Evolutionary conservation across 2,888 invertebrate genomes (phyloP), one percentile per base, ranked within the genome.

Genomic region (Cephus nigrinus): DNA sequence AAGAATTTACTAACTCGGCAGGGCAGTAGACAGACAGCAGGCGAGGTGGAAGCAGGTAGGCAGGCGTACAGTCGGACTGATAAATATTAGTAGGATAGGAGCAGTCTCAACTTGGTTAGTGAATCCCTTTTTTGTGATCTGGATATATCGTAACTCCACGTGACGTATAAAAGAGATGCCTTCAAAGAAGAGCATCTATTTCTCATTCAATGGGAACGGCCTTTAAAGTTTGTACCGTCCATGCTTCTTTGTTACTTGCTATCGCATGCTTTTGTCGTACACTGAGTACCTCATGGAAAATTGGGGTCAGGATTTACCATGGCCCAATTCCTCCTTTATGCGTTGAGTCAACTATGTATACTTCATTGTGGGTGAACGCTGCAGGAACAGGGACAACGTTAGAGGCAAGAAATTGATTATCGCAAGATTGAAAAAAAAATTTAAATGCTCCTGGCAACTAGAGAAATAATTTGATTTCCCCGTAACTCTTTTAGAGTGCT

Each of bases 231-330:
- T 34, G 69, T 74, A 30, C 76, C 36, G 36, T 68, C 73, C 68
- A 76, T 78, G 81, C 80, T 78, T 83, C 83, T 83, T 84, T 83
- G 84, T 84, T 84, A 81, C 80, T 80, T 79, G 83, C 83, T 79
- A 78, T 83, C 77, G 83, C 83, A 82, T 83, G 83, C 82, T 82
- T 82, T 86, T 86, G 85, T 88, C 84, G 84, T 81, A 80, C 88
- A 87, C 87, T 88, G 87, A 88, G 15, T 40, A 40, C 40, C 15
- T 40, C 40, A 15, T 5, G 40, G 4, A 40, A 40, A 15, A 40
- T 40, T 40, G 40, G 15, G 40, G 5, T 40, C 40, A 40, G 40
- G 40, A 40, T 40, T 40, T 40, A 55, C 55, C 55, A 55, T 55
- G 23, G 55, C 55, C 15, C 55, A 55, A 55, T 55, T 55, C 15